Percentiles rank a stretch among this genome's conserved stretches.
Conservation (phyloP, 1,140 invertebrate genomes). For the Caenorhabditis briggsae region DNA sequence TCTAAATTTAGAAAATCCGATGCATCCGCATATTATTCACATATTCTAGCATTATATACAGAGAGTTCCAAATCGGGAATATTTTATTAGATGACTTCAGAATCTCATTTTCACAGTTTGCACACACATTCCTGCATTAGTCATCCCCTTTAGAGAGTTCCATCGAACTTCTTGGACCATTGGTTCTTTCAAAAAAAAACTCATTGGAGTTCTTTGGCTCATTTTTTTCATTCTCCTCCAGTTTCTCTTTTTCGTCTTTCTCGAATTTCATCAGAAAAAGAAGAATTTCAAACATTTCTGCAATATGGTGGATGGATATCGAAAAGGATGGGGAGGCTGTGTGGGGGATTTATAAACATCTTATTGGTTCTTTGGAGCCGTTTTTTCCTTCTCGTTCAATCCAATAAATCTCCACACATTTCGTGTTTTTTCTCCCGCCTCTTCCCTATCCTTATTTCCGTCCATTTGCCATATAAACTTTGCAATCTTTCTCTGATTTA, state of each 20-base stretch:
- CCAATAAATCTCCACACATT: slow-evolving; percentile 42
- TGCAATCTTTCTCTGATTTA: background rate
- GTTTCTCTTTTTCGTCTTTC: too few species aligned
- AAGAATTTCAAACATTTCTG: slow-evolving; percentile 9
- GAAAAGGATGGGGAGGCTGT: too few species aligned
- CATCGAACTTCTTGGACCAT: too few species aligned
- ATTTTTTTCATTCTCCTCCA: too few species aligned
- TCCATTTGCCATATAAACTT: background rate
- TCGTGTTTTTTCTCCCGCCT: background rate
- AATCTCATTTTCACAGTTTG: background rate
- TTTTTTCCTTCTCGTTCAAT: background rate
- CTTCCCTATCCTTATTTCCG: background rate
- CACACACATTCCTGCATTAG: background rate
- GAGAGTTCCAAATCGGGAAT: background rate
- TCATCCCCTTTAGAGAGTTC: background rate
- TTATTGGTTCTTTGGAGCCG: background rate
- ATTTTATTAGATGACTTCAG: background rate
- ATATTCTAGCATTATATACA: background rate
- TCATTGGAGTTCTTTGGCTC: too few species aligned
- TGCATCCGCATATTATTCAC: background rate
- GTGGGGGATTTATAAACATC: slow-evolving; percentile 9
- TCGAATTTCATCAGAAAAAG: background rate
- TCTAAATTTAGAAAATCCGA: background rate
- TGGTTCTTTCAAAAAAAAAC: too few species aligned
- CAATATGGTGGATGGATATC: background rate